Base-by-base conservation (phyloP, 1,140 invertebrate genomes). In the Muscidifurax raptorellus region DNA sequence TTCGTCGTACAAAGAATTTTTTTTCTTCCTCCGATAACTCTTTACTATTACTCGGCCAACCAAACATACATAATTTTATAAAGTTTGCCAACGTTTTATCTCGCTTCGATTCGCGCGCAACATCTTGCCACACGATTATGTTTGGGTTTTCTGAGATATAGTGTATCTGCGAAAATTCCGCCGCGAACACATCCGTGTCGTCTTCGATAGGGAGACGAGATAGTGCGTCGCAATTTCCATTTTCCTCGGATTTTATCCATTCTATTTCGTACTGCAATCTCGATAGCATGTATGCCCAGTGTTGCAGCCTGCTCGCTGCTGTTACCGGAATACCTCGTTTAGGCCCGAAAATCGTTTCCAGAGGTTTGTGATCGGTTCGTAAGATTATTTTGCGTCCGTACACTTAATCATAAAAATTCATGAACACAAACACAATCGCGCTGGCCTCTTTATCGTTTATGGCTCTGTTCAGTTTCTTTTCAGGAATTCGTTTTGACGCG, bases 401-500 rank as follows among this genome's bases (percentile, higher is more conserved):
- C 0, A 94, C 59, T 85, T 91, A 94, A 47, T 91, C 84, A 67
- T 92, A 90, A 86, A 93, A 94, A 92, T 87, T 90, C 89, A 77
- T 87, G 72, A 90, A 81, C 32, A 83, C 90, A 85, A 88, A 92
- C 25, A 94, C 81, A 27, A 94, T 90, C 7, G 90, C 89, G 4
- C 93, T 86, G 2, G 87, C 92, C 89, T 94, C 93, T 82, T 92
- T 92, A 74, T 84, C 77, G 22, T 79, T 84, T 3, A 80, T 74
- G 0, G 77, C 71, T 44, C 78, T 30, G 13, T 74, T 85, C 12
- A 74, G 2, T 25, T 85, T 71, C 40, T 80, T 81, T 52, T 75
- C n/a, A n/a, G n/a, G n/a, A n/a, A n/a, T n/a, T n/a, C n/a, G n/a
- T n/a, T n/a, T n/a, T n/a, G n/a, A n/a, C 13, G 36, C 36, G 36